Conservation (phyloP, 92 coral and sea anemone species). For the Heteractis magnifica region DNA sequence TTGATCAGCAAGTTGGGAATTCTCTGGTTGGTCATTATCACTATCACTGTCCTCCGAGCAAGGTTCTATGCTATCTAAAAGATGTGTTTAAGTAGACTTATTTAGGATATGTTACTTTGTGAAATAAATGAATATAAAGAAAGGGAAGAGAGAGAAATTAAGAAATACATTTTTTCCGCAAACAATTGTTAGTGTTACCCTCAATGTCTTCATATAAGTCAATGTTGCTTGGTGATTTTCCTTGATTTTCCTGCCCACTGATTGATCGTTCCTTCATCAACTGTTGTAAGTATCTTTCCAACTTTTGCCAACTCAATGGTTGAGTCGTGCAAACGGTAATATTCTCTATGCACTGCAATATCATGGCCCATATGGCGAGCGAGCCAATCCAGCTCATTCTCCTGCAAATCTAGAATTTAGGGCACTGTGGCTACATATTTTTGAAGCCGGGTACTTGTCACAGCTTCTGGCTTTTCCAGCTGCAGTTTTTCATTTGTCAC, state of each 20-base stretch:
- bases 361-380: slow-evolving; percentile 50
- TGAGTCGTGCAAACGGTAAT: slow-evolving; percentile 42
- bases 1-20: too few species aligned
- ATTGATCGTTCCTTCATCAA: slow-evolving; percentile 38
- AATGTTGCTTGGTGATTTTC: slow-evolving; percentile 42
- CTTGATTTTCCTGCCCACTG: slow-evolving; percentile 15
- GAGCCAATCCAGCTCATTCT: slow-evolving; percentile 45
- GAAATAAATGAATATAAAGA: too few species aligned
- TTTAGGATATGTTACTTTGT: too few species aligned
- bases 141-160: too few species aligned
- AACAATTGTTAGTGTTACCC: too few species aligned
- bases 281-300: slow-evolving; percentile 39
- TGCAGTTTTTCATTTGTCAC: slow-evolving; percentile 13
- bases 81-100: too few species aligned
- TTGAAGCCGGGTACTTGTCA: slow-evolving; percentile 43
- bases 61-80: too few species aligned
- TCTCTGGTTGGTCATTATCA: too few species aligned
- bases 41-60: too few species aligned
- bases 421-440: slow-evolving; percentile 54
- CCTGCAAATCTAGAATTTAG: slow-evolving; percentile 38
- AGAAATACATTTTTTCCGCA: too few species aligned
- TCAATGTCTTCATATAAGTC: slow-evolving; percentile 32
- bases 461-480: slow-evolving; percentile 39
- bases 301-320: slow-evolving; percentile 57
- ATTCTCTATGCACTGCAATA: slow-evolving; percentile 38